Evolutionary conservation across 2,113 vertebrate genomes (phyloP).

Genomic region (Tetrax tetrax): DNA sequence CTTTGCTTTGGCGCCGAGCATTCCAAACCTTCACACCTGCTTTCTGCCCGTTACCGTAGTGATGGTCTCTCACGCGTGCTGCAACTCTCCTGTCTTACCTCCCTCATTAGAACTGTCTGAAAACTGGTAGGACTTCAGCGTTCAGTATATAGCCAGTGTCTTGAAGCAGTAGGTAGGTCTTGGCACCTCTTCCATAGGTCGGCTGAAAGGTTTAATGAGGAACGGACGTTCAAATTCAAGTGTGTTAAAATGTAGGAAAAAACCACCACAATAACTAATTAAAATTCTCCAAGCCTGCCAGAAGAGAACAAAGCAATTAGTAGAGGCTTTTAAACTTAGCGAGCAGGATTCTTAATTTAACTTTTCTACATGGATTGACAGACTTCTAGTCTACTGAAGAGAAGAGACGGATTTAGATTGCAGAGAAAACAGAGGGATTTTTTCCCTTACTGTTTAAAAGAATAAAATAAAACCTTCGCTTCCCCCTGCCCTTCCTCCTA

Average conservation of each 20-base stretch:
- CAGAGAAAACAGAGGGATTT: neutral
- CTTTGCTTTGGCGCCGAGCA: neutral
- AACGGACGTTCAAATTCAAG: neutral
- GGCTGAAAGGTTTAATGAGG: neutral
- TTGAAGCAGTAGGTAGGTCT: neutral
- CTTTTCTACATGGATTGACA: neutral
- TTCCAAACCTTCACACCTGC: neutral
- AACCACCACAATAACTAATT: neutral
- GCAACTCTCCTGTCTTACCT: neutral
- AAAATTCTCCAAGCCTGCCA: neutral
- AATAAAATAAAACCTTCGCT: neutral
- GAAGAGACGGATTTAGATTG: neutral
- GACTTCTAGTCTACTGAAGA: neutral
- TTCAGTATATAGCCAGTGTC: neutral
- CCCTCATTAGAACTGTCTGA: neutral
- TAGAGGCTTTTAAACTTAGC: neutral
- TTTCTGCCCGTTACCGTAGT: neutral
- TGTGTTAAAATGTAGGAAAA: neutral
- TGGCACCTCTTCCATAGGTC: neutral
- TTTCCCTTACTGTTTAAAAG: neutral
- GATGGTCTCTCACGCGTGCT: neutral
- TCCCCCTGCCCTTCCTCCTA: too few relatives aligned
- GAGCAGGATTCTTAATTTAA: neutral
- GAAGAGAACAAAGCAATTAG: conserved; percentile 11
- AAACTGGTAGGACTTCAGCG: neutral